phyloP scores from a whole-genome alignment of 1,140 invertebrate species.

The Calliphora vicina region DNA sequence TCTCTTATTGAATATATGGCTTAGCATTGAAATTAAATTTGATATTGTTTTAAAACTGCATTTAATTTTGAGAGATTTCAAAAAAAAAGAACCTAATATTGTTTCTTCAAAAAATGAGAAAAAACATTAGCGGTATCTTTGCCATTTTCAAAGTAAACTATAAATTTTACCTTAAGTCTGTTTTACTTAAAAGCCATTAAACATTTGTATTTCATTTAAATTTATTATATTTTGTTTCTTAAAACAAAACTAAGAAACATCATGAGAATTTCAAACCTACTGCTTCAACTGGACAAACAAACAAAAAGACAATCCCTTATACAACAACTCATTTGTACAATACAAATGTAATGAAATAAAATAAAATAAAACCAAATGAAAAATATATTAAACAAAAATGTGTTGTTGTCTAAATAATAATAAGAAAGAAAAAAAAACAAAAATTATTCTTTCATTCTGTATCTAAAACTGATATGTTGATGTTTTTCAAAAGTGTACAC shows the following conservation, averaged over 20 bases:
- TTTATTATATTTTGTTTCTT: not conserved
- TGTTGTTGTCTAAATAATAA: too few species aligned
- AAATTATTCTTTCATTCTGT: not conserved
- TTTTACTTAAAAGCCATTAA: not conserved
- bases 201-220: not conserved
- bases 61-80: too few species aligned
- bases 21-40: too few species aligned
- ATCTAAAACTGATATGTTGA: slow-evolving; percentile 27
- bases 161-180: not conserved
- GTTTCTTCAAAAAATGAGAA: not conserved
- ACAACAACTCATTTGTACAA: too few species aligned
- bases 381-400: too few species aligned
- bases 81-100: too few species aligned
- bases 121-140: not conserved
- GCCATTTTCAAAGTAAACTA: not conserved
- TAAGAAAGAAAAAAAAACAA: too few species aligned
- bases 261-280: not conserved
- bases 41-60: too few species aligned
- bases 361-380: too few species aligned
- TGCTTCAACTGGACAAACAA: not conserved
- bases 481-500: slow-evolving; percentile 20
- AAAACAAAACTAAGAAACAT: not conserved
- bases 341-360: not conserved
- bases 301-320: not conserved
- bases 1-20: too few species aligned